Conservation (phyloP, 2,888 invertebrate genomes). For the Nomada flava region DNA sequence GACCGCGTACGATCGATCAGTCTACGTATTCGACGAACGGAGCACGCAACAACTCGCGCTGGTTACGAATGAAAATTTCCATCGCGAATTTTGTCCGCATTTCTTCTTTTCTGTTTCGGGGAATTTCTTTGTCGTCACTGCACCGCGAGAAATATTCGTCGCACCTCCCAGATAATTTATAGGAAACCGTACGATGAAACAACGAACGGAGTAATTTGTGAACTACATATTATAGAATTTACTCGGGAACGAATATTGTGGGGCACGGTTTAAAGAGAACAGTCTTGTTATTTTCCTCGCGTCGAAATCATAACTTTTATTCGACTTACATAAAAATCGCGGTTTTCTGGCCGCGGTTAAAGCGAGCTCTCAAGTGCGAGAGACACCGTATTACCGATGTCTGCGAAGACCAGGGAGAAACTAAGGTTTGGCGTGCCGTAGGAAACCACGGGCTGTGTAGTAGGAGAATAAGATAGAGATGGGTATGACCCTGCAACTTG, state of each 20-base stretch:
- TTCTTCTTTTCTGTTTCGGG: background rate
- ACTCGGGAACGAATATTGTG: too few relatives aligned
- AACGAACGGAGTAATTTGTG: background rate
- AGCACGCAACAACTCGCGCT: background rate
- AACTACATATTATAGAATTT: background rate
- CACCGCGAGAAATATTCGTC: background rate
- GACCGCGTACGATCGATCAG: slow-evolving; percentile 54
- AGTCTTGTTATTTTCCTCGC: too few relatives aligned
- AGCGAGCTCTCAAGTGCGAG: background rate
- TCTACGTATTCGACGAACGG: slow-evolving; percentile 11
- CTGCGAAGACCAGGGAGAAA: slow-evolving; percentile 25
- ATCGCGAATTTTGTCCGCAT: background rate
- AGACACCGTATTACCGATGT: background rate
- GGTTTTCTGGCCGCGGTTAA: slow-evolving; percentile 7
- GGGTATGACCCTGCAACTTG: slow-evolving; percentile 35
- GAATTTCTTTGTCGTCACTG: background rate
- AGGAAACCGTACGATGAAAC: background rate
- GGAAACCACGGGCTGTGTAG: slow-evolving; percentile 35
- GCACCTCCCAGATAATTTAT: background rate
- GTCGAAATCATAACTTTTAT: too few relatives aligned
- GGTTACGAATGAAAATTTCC: background rate
- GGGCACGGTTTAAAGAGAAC: too few relatives aligned
- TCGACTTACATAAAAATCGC: slow-evolving; percentile 17
- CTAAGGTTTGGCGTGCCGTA: slow-evolving; percentile 37
- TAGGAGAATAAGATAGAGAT: slow-evolving; percentile 33